Percentiles rank a stretch among this genome's conserved stretches.
Evolutionary conservation across 1,140 invertebrate genomes (phyloP).

Genomic region (Heliconius congener): DNA sequence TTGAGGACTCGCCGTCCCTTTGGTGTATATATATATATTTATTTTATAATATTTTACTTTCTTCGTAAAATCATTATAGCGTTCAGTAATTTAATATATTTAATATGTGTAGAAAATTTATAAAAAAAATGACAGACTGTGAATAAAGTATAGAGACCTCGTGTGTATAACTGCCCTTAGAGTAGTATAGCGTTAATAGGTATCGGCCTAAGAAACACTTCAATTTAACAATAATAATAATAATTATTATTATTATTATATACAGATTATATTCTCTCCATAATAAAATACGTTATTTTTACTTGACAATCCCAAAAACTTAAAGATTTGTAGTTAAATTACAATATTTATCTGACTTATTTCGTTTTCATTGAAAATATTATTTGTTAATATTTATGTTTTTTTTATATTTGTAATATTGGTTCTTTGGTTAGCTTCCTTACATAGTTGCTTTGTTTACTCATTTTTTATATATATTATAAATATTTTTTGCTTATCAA

Average conservation of each 20-base stretch:
- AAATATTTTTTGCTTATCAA: no score
- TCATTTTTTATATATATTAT: no score
- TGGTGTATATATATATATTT: background rate
- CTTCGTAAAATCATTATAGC: background rate
- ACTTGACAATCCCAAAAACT: background rate
- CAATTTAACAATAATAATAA: conserved; percentile 1
- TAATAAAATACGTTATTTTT: background rate
- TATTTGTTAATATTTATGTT: no score
- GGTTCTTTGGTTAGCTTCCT: background rate
- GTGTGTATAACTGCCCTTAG: conserved; percentile 42
- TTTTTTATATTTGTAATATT: no score
- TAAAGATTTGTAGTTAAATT: conserved; percentile 1
- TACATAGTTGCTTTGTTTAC: background rate
- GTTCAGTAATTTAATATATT: background rate
- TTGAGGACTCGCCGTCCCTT: background rate
- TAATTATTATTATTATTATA: background rate
- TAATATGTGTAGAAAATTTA: conserved; percentile 18
- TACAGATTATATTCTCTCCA: background rate
- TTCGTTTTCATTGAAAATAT: background rate
- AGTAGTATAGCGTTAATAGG: conserved; percentile 35
- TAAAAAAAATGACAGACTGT: conserved; percentile 36
- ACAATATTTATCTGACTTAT: background rate
- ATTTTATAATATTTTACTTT: background rate
- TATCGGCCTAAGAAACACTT: conserved; percentile 42
- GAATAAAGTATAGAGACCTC: conserved; percentile 41